These are phyloP conservation scores for Aphis craccivora DNA, from an alignment of 1,140 invertebrate genomes.

Conservation along the genomic window DNA sequence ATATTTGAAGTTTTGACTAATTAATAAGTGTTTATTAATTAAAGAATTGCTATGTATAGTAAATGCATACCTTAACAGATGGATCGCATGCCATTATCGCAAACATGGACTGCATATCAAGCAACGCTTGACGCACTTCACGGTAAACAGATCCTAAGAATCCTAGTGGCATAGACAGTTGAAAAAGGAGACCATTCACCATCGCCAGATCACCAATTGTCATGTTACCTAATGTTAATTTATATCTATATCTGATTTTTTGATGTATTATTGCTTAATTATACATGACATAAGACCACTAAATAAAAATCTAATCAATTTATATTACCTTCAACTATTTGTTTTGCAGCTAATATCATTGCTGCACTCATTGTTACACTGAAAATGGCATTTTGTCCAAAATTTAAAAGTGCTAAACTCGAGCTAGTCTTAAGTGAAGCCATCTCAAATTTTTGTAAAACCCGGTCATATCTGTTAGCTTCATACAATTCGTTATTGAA, in stretches of 20 bases:
- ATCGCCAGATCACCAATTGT: slow-evolving; percentile 98
- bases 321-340: slow-evolving; percentile 83
- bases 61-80: slow-evolving; percentile 73
- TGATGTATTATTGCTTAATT: not conserved
- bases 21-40: not conserved
- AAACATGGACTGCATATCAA: slow-evolving; percentile 99
- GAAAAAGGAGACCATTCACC: slow-evolving; percentile 98
- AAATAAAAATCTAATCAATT: not conserved
- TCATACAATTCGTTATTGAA: slow-evolving; percentile 99
- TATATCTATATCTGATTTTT: not conserved
- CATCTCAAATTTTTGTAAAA: slow-evolving; percentile 85
- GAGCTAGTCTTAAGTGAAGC: slow-evolving; percentile 95
- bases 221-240: slow-evolving; percentile 77
- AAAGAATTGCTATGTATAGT: not conserved
- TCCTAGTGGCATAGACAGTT: slow-evolving; percentile 95
- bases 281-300: not conserved
- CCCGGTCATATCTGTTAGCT: slow-evolving; percentile 86
- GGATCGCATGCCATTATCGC: slow-evolving; percentile 85
- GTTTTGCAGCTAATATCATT: slow-evolving; percentile 91
- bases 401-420: slow-evolving; percentile 93
- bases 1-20: not conserved
- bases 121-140: slow-evolving; percentile 94
- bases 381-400: slow-evolving; percentile 99
- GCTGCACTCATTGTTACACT: slow-evolving; percentile 89
- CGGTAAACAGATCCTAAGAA: slow-evolving; percentile 97